These are phyloP conservation scores for Sebastolobus alascanus DNA, from an alignment of 2,797 vertebrate species.

Conservation along the genomic window DNA sequence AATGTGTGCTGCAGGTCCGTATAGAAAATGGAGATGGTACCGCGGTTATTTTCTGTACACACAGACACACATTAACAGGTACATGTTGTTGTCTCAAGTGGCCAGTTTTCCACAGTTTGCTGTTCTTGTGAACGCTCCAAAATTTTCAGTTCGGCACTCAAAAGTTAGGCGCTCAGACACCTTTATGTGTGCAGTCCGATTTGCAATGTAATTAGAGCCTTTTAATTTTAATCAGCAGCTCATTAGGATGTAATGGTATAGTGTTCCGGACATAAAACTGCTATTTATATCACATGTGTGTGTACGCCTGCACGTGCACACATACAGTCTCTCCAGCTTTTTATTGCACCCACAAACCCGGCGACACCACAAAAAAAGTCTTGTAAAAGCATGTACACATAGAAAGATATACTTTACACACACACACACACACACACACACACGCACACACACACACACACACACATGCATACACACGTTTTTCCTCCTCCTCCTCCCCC, in stretches of 20 bases:
- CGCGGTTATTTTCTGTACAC: background rate
- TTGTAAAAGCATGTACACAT: background rate
- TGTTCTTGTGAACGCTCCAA: background rate
- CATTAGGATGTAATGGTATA: slow-evolving; percentile 24
- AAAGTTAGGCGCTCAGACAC: background rate
- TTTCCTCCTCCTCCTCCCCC: background rate
- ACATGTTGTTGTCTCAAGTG: background rate
- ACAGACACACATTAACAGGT: background rate
- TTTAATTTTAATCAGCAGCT: slow-evolving; percentile 47
- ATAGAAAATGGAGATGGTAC: background rate
- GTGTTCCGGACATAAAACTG: slow-evolving; percentile 16
- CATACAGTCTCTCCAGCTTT: background rate
- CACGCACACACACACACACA: slow-evolving; percentile 5
- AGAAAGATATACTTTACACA: background rate
- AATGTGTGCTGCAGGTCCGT: slow-evolving; percentile 3
- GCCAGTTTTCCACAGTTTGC: background rate
- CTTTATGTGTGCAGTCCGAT: slow-evolving; percentile 16
- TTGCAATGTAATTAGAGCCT: slow-evolving; percentile 45
- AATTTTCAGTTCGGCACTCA: background rate
- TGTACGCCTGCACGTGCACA: background rate
- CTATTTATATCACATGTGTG: slow-evolving; percentile 9
- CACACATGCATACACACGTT: background rate
- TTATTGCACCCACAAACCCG: background rate
- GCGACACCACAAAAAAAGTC: background rate
- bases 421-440: background rate